Percentiles rank a stretch among this genome's conserved stretches.
phyloP scores from a whole-genome alignment of 2,888 invertebrate species.

The Lycaena phlaeas region DNA sequence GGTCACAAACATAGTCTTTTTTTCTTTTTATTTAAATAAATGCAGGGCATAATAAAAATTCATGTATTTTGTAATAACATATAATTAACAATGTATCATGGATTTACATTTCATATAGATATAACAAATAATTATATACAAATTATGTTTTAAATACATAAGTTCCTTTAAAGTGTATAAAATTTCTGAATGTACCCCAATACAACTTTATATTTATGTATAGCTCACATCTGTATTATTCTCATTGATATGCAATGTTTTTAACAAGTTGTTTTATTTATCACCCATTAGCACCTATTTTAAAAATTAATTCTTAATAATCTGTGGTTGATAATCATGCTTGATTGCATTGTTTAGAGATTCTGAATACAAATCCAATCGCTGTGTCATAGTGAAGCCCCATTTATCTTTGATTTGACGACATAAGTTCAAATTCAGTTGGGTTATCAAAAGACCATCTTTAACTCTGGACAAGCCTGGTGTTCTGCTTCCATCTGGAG shows the following conservation, averaged over 20 bases:
- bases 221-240: constrained; percentile 67
- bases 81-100: no score
- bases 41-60: constrained; percentile 4
- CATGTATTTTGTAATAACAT: constrained; percentile 2
- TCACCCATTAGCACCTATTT: background rate
- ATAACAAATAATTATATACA: no score
- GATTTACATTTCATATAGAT: background rate
- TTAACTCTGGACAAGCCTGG: constrained; percentile 84
- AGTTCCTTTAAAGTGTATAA: constrained; percentile 6
- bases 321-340: constrained; percentile 45
- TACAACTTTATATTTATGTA: constrained; percentile 56
- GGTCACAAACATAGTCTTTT: background rate
- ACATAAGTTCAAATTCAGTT: constrained; percentile 94
- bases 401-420: constrained; percentile 95
- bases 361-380: constrained; percentile 91
- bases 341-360: constrained; percentile 67
- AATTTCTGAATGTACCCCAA: constrained; percentile 51
- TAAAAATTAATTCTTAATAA: constrained; percentile 20
- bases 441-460: constrained; percentile 91
- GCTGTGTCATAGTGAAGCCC: constrained; percentile 97
- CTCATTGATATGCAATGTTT: constrained; percentile 68
- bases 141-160: constrained; percentile 1
- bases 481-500: constrained; percentile 94
- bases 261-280: constrained; percentile 54
- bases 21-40: background rate